Percentiles rank a stretch among this genome's conserved stretches.
Conservation (phyloP, 2,888 invertebrate genomes). For the Pterobdella sp. region DNA sequence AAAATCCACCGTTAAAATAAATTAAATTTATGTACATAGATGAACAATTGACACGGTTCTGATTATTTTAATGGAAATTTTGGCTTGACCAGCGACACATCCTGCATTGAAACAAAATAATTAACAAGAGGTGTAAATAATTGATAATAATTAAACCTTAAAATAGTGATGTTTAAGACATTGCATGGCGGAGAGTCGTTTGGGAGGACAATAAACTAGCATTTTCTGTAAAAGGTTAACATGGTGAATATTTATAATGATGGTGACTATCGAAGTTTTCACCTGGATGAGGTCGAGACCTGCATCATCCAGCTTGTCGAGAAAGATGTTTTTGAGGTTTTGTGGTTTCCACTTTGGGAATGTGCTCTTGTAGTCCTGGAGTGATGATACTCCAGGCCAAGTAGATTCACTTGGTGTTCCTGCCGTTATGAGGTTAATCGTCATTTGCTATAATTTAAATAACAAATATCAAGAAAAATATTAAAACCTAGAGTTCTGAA, state of each 20-base stretch:
- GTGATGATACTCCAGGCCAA: conserved; percentile 85
- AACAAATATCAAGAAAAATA: background rate
- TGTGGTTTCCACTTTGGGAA: conserved; percentile 89
- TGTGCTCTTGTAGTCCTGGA: conserved; percentile 86
- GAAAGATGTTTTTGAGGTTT: conserved; percentile 63
- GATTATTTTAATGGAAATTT: no score
- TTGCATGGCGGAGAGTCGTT: background rate
- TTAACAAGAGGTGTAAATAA: background rate
- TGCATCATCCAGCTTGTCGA: conserved; percentile 59
- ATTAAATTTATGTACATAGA: no score
- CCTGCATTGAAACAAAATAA: background rate
- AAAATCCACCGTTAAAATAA: no score
- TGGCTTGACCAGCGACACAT: background rate
- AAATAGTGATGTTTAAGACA: conserved; percentile 19
- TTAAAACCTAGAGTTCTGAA: conserved; percentile 58
- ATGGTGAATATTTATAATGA: no score
- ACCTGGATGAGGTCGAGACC: conserved; percentile 64
- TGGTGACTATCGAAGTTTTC: no score
- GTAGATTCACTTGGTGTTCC: conserved; percentile 77
- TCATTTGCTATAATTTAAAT: background rate
- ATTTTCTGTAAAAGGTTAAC: conserved; percentile 21
- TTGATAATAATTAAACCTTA: background rate
- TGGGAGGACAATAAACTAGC: conserved; percentile 5
- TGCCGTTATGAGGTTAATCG: background rate
- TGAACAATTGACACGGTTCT: no score